Base-by-base conservation (phyloP, 2,888 invertebrate genomes). In the Eilema caniola region DNA sequence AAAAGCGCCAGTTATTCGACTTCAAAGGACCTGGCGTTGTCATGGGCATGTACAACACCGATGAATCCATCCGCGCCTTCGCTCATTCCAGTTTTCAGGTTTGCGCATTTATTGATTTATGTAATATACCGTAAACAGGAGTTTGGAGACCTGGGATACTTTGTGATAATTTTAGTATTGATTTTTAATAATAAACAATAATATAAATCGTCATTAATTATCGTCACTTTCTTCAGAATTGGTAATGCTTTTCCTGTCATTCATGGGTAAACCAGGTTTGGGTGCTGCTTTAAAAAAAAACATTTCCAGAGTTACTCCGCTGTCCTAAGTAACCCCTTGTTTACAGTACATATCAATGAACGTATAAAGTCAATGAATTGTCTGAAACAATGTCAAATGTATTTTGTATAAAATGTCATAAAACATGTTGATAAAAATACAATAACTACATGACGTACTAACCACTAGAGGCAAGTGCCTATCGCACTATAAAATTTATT, bases 1-100 rank as follows among this genome's bases (percentile, higher is more conserved):
- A 96, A 71, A 96, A 88, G 81, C 89, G 95, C 28, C 93, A 96
- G 76, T 95, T 98, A 59, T 98, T 96, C 89, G 95, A 97, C 80
- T 98, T 97, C 95, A 97, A 97, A 89, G 89, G 94, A 2, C 96
- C 96, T 4, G 98, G 98, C 66, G 97, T 98, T 16, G 96, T 96
- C n/a, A 92, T 98, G 96, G 98, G 97, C 82, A 98, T 98, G 98
- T 98, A 98, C 95, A 98, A 98, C 92, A 97, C 97, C 0, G 98
- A 98, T 84, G 97, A 98, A 88, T 98, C 98, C 62, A 98, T 98
- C 84, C 90, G 91, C 57, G 96, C 97, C 31, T 98, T 98, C 91
- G 98, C 98, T 57, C 98, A 98, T 89, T 97, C 98, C 73, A 98
- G 98, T 89, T 98, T 98, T 95, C 98, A 98, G 95, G 95, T 82